Evolutionary conservation across 2,797 vertebrate genomes (phyloP).

Genomic region (Ceyx erithaca): DNA sequence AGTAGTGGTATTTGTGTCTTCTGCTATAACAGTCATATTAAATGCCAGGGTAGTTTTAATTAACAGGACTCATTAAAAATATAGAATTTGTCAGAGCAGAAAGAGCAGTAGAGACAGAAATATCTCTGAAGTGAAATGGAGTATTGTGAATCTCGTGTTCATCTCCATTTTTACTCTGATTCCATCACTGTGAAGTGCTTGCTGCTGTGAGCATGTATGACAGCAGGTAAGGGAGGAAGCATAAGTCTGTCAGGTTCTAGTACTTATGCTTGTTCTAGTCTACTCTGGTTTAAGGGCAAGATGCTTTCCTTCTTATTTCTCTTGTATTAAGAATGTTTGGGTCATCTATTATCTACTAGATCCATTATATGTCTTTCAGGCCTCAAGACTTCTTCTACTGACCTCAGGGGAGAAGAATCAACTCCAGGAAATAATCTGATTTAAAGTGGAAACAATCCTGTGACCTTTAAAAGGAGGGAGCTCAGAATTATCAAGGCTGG

Average conservation of each 20-base stretch:
- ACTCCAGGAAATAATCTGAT: background rate
- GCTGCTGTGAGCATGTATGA: background rate
- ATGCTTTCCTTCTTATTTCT: background rate
- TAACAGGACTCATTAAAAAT: background rate
- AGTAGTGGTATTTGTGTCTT: background rate
- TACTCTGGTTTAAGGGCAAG: background rate
- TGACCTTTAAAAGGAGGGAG: background rate
- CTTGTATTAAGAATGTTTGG: background rate
- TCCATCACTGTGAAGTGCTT: background rate
- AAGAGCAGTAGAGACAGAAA: background rate
- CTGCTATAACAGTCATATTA: background rate
- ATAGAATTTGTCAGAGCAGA: background rate
- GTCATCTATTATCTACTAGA: background rate
- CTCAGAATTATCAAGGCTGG: background rate
- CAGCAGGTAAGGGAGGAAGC: background rate
- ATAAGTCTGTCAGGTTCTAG: background rate
- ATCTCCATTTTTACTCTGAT: background rate
- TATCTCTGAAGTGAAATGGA: background rate
- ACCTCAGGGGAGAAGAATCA: background rate
- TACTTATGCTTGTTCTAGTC: background rate
- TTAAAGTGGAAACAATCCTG: background rate
- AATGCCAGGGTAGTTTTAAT: background rate
- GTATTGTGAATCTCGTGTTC: background rate
- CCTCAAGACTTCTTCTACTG: background rate
- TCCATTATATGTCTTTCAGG: background rate